Evolutionary conservation across 2,888 invertebrate species (phyloP), one percentile per base, ranked within the genome.

Genomic region (Argyra leucocephala): DNA sequence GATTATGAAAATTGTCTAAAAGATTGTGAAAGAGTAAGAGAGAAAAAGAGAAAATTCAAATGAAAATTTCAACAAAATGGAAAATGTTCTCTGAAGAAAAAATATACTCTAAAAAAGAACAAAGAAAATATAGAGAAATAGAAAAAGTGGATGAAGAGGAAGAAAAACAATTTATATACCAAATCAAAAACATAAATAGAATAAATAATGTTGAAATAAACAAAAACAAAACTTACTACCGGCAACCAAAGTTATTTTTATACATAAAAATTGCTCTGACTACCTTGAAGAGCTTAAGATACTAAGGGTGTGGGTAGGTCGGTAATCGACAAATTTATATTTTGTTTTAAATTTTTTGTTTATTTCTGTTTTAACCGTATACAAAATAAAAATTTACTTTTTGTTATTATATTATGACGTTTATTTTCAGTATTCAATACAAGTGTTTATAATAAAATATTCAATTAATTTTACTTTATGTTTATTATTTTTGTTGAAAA

Each of bases 231-330:
- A 31, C 12, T 31, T 31, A 31, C n/a, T 48, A 48, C 48, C 48
- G 48, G 48, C 48, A 37, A 26, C 26, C 48, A 48, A 48, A 48
- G 48, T 5, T 48, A 48, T 48, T 48, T 48, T 12, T 48, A 48
- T 48, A 48, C 48, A 48, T 12, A 48, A 15, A 58, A 22, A 57
- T n/a, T 57, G 9, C 15, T 2, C 57, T 58, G 22, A 22, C 12
- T 69, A 70, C 67, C 31, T 67, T 67, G 65, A 67, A 69, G 67
- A 72, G 74, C 72, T 73, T 74, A 74, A 76, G 73, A 72, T 72
- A 74, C 70, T 74, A 73, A 73, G 74, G 75, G 77, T 77, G 74
- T 77, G 77, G 77, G 77, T 77, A 77, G 77, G 77, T 77, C 77
- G 77, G 74, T 48, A 48, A 48, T 48, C 48, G 48, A 48, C 48